Conservation (phyloP, 2,888 invertebrate genomes). For the Drosophila nr. fundita region DNA sequence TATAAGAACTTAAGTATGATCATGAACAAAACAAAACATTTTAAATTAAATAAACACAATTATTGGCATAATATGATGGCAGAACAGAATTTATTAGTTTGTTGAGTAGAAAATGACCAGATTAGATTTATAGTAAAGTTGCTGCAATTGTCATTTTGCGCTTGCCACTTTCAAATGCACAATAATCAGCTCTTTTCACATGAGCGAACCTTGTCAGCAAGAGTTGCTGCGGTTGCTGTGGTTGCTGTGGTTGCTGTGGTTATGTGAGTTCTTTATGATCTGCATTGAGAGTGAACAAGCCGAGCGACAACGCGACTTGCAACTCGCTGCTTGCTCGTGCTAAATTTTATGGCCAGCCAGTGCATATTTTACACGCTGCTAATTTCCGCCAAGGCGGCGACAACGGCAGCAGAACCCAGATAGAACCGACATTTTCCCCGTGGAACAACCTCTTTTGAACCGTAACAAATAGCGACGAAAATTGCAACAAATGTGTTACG, state of each 20-base stretch:
- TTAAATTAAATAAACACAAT: neutral
- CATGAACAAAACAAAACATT: neutral
- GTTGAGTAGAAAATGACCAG: neutral
- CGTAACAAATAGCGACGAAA: conserved; percentile 81
- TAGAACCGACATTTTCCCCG: conserved; percentile 30
- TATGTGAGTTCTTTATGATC: conserved; percentile 47
- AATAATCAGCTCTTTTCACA: conserved; percentile 11
- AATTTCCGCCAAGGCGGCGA: conserved; percentile 47
- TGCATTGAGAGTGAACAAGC: conserved; percentile 31
- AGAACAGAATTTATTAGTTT: neutral
- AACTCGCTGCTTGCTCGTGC: conserved; percentile 4
- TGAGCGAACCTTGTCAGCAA: conserved; percentile 31
- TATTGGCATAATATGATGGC: neutral
- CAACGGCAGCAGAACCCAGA: conserved; percentile 13
- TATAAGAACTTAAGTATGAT: neutral
- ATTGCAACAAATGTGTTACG: conserved; percentile 82
- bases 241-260: neutral
- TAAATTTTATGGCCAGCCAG: conserved; percentile 56
- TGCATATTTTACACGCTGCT: conserved; percentile 71
- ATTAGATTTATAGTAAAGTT: neutral
- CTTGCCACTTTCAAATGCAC: neutral
- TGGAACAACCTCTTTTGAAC: conserved; percentile 68
- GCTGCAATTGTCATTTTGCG: neutral
- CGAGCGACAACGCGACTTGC: conserved; percentile 11
- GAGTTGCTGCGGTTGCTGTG: neutral